Percentiles rank a stretch among this genome's conserved stretches.
These are phyloP conservation scores for Sphaerophoria rueppellii DNA, from an alignment of 2,888 invertebrate genomes.

Conservation along the genomic window DNA sequence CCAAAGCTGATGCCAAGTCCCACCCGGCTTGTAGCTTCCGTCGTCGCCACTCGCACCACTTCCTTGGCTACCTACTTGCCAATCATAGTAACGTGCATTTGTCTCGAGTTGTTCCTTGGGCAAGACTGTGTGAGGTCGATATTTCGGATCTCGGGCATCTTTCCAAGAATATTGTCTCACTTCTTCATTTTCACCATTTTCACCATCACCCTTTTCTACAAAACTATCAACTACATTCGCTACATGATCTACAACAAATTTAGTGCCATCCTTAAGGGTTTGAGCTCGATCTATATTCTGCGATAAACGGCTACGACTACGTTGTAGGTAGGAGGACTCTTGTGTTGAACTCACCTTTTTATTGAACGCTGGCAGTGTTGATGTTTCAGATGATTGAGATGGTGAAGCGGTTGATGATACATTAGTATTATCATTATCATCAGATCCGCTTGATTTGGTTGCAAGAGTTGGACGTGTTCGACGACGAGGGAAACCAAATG, in stretches of 20 bases:
- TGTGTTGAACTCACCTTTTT: constrained; percentile 81
- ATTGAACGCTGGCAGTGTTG: constrained; percentile 75
- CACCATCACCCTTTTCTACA: constrained; percentile 60
- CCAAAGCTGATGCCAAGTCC: constrained; percentile 56
- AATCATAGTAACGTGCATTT: constrained; percentile 60
- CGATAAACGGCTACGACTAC: constrained; percentile 67
- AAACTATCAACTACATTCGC: constrained; percentile 69
- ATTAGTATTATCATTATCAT: constrained; percentile 50
- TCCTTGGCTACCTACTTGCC: constrained; percentile 57
- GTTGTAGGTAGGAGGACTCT: constrained; percentile 60
- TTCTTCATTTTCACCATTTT: constrained; percentile 6
- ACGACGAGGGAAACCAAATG: constrained; percentile 83
- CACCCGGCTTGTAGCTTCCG: constrained; percentile 46
- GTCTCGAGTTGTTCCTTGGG: constrained; percentile 43
- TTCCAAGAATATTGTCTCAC: constrained; percentile 68
- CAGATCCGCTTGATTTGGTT: constrained; percentile 69
- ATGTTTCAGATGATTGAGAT: constrained; percentile 24
- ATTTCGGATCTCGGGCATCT: constrained; percentile 57
- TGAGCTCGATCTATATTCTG: constrained; percentile 59
- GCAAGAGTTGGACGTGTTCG: constrained; percentile 81
- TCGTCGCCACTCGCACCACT: constrained; percentile 62
- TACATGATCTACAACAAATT: constrained; percentile 69
- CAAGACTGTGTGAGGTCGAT: constrained; percentile 53
- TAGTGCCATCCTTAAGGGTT: constrained; percentile 58
- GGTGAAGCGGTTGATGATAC: constrained; percentile 37